Evolutionary conservation across 2,888 invertebrate genomes (phyloP), one percentile per base, ranked within the genome.

Genomic region (Hipparchia semele): DNA sequence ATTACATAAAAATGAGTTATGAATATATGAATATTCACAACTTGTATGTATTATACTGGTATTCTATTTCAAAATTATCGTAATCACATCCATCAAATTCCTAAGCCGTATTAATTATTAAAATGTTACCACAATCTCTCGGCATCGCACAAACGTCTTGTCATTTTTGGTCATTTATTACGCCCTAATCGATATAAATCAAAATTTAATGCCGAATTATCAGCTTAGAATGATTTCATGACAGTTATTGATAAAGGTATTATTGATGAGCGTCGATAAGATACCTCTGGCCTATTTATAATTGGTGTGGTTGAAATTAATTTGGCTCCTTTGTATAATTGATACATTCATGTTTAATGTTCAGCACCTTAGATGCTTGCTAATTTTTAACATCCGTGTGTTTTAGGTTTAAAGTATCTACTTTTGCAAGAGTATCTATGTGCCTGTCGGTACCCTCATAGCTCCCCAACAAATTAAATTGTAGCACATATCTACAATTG

Each of bases 161-260:
- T 73, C 72, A 73, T 72, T 75, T 70, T 49, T 80, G 83, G 79
- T 83, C 81, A 83, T 83, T 81, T 82, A 83, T 85, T 78, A 81
- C 79, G 59, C 72, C 23, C 23, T 78, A 83, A 83, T 82, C 80
- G 81, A 83, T 84, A 86, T 86, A 87, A 89, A 89, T 89, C 88
- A 87, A 85, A 85, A 84, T 85, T 84, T 86, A 87, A 87, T 85
- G 76, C 80, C 79, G 75, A 83, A 86, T 87, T 85, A 87, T 83
- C 81, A 80, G 86, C 84, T 85, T 83, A 85, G 77, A 80, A 80
- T 77, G 82, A 84, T 85, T 84, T 81, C 78, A 71, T 83, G 87
- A 87, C 87, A 87, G 83, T 85, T 86, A 88, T 87, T 85, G 85
- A 88, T 87, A 75, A 79, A 67, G 68, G 71, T 69, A 73, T 79